These are phyloP conservation scores for Chiloscyllium plagiosum DNA, from an alignment of 2,113 vertebrate species.

Conservation along the genomic window DNA sequence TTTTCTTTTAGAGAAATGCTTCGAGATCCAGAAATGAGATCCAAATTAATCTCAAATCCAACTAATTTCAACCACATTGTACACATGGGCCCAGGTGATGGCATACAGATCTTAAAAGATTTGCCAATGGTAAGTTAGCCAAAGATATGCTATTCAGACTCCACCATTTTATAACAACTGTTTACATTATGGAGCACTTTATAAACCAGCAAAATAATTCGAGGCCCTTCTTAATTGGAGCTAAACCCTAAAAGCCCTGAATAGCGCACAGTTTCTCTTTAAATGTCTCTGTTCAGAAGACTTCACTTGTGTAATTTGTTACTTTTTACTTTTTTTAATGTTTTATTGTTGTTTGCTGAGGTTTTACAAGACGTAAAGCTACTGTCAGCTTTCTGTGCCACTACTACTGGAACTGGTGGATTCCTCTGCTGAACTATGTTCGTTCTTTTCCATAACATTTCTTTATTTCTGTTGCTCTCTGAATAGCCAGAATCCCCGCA, in stretches of 20 bases:
- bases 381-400: conserved; percentile 51
- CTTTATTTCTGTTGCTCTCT: conserved; percentile 39
- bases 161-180: not conserved
- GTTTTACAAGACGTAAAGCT: conserved; percentile 47
- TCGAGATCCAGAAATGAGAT: conserved; percentile 96
- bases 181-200: not conserved
- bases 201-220: not conserved
- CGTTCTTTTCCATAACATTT: conserved; percentile 49
- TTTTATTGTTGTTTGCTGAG: conserved; percentile 38
- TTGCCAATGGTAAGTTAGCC: conserved; percentile 83
- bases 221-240: not conserved
- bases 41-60: conserved; percentile 98
- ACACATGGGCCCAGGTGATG: conserved; percentile 98
- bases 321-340: not conserved
- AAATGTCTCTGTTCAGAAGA: not conserved
- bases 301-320: not conserved
- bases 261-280: not conserved
- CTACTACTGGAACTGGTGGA: conserved; percentile 50
- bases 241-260: too few species aligned
- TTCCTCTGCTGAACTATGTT: conserved; percentile 43
- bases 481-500: conserved; percentile 67
- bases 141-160: not conserved
- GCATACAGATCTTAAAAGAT: conserved; percentile 97
- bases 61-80: conserved; percentile 99
- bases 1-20: conserved; percentile 86